Evolutionary conservation across 2,888 invertebrate species (phyloP).

Genomic region (Archips xylosteana): DNA sequence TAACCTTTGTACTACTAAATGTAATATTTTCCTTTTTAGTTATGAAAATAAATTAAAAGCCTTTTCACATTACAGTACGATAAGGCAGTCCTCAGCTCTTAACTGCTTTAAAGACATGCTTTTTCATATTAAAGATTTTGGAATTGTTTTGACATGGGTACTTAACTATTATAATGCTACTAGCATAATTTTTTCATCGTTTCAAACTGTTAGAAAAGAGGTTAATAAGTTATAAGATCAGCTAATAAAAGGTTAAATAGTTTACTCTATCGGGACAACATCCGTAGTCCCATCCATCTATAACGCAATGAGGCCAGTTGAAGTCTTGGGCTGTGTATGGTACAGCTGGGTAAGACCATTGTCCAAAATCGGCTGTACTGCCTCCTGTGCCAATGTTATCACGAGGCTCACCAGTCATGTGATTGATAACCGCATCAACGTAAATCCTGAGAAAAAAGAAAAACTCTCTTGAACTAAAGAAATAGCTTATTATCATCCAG

Average conservation of each 20-base stretch:
- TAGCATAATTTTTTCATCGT: too few relatives aligned
- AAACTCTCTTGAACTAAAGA: neutral
- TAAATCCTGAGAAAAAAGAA: constrained; percentile 5
- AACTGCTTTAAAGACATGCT: too few relatives aligned
- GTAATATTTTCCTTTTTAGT: too few relatives aligned
- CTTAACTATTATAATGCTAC: too few relatives aligned
- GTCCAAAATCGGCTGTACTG: constrained; percentile 80
- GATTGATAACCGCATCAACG: constrained; percentile 85
- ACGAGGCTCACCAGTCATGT: constrained; percentile 89
- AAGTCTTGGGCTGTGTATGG: constrained; percentile 89
- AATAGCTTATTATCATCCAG: neutral
- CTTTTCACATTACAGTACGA: too few relatives aligned
- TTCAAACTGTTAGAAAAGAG: too few relatives aligned
- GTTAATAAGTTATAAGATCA: too few relatives aligned
- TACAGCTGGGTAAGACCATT: constrained; percentile 87
- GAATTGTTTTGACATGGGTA: too few relatives aligned
- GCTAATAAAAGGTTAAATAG: neutral
- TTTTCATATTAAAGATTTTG: too few relatives aligned
- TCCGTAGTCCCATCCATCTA: constrained; percentile 88
- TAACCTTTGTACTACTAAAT: too few relatives aligned
- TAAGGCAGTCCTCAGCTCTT: too few relatives aligned
- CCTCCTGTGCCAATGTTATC: constrained; percentile 87
- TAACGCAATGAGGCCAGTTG: constrained; percentile 86
- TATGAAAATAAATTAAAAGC: too few relatives aligned
- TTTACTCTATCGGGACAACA: constrained; percentile 86